phyloP scores from a whole-genome alignment of 1,140 invertebrate genomes.

The Chionoecetes opilio region DNA sequence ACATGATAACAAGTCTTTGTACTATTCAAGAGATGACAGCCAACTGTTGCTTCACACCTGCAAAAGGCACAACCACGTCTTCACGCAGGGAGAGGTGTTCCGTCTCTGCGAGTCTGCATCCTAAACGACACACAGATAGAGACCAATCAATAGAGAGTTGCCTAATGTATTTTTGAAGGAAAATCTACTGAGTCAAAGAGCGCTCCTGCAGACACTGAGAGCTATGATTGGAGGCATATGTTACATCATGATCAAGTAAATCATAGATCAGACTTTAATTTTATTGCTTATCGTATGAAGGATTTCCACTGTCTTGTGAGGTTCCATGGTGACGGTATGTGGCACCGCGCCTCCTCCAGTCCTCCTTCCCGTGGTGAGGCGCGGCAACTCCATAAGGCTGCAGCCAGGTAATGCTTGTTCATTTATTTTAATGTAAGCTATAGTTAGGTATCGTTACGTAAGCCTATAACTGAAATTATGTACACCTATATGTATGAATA shows the following conservation, averaged over 20 bases:
- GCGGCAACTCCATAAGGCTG: too few species aligned
- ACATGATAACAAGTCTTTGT: not conserved
- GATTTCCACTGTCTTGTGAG: not conserved
- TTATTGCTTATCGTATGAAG: not conserved
- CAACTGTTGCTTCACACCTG: not conserved
- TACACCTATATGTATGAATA: too few species aligned
- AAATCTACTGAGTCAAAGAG: too few species aligned
- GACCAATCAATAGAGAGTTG: not conserved
- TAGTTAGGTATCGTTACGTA: too few species aligned
- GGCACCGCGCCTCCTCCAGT: not conserved
- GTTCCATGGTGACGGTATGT: not conserved
- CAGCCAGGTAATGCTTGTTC: too few species aligned
- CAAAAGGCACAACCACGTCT: not conserved
- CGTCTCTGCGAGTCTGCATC: too few species aligned
- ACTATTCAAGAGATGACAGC: not conserved
- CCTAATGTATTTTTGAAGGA: not conserved
- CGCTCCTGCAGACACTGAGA: too few species aligned
- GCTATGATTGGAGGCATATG: too few species aligned
- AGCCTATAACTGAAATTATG: too few species aligned
- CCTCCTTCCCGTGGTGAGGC: not conserved
- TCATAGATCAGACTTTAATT: too few species aligned
- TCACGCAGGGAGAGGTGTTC: not conserved
- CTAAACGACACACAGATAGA: not conserved
- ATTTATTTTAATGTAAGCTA: too few species aligned
- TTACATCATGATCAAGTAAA: too few species aligned